phyloP scores from a whole-genome alignment of 2,888 invertebrate genomes.

The Campoletis raptor region DNA sequence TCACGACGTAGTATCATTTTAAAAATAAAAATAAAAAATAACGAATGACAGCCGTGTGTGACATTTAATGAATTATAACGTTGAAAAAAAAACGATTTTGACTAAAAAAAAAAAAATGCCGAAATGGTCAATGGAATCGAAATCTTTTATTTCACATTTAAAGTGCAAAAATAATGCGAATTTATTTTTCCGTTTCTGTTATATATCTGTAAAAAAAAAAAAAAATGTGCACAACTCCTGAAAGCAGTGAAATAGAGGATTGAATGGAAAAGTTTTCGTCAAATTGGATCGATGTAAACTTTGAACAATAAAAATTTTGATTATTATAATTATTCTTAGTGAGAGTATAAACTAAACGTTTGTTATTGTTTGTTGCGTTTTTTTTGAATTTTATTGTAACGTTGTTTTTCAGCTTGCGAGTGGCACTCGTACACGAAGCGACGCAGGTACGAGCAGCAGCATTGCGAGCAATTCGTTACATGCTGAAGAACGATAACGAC shows the following conservation, averaged over 20 bases:
- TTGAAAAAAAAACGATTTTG: not conserved
- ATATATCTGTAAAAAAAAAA: not conserved
- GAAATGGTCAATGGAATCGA: not conserved
- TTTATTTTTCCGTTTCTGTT: not conserved
- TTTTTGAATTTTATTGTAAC: not conserved
- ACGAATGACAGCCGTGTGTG: not conserved
- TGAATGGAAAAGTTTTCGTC: not conserved
- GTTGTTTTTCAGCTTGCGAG: conserved; percentile 89
- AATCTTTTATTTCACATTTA: too few species aligned
- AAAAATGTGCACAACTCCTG: not conserved
- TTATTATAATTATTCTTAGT: not conserved
- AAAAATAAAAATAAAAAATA: not conserved
- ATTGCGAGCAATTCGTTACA: conserved; percentile 94
- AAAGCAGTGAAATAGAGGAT: not conserved
- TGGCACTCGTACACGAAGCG: conserved; percentile 93
- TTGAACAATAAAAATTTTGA: not conserved
- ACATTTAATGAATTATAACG: not conserved
- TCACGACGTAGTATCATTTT: too few species aligned
- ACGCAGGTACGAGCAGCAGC: conserved; percentile 96
- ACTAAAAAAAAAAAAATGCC: not conserved
- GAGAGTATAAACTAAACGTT: not conserved
- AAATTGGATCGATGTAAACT: not conserved
- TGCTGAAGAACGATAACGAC: conserved; percentile 92
- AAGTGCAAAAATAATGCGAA: not conserved
- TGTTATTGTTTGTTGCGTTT: not conserved